Percentiles rank a stretch among this genome's conserved stretches.
Evolutionary conservation across 2,888 invertebrate genomes (phyloP).

Genomic region (Caenorhabditis zanzibari): DNA sequence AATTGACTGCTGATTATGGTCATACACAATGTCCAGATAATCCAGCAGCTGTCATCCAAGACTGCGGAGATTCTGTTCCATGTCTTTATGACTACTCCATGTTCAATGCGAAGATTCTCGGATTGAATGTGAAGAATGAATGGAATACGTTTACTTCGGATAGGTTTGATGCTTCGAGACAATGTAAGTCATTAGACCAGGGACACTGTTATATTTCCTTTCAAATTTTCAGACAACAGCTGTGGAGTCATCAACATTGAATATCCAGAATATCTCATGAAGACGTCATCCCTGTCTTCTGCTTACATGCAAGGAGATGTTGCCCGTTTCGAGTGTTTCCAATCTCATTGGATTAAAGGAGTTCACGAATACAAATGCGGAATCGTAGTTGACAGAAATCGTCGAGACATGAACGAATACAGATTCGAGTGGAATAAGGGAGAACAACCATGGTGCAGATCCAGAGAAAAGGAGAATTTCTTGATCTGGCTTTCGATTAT

Average conservation of each 20-base stretch:
- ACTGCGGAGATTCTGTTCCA: conserved; percentile 75
- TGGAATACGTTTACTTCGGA: conserved; percentile 77
- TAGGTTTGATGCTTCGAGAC: conserved; percentile 76
- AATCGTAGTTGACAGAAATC: conserved; percentile 79
- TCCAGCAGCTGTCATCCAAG: conserved; percentile 76
- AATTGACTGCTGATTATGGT: conserved; percentile 76
- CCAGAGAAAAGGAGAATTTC: conserved; percentile 82
- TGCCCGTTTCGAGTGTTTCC: conserved; percentile 78
- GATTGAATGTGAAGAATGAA: conserved; percentile 70
- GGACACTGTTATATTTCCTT: neutral
- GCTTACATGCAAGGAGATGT: conserved; percentile 77
- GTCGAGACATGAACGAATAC: conserved; percentile 74
- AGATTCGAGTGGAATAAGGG: conserved; percentile 83
- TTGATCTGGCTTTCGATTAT: conserved; percentile 82
- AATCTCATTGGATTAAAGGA: conserved; percentile 79
- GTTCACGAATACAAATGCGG: conserved; percentile 76
- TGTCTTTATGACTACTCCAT: conserved; percentile 77
- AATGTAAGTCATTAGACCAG: conserved; percentile 69
- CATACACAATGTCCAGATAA: conserved; percentile 81
- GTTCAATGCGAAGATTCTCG: conserved; percentile 79
- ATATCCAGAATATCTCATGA: conserved; percentile 80
- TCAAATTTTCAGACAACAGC: conserved; percentile 79
- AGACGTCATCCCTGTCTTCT: conserved; percentile 73
- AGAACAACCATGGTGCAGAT: conserved; percentile 82
- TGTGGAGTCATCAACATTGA: conserved; percentile 83